Percentiles rank a stretch among this genome's conserved stretches.
Evolutionary conservation across 1,140 invertebrate genomes (phyloP).

Genomic region (Copidosoma floridanum): DNA sequence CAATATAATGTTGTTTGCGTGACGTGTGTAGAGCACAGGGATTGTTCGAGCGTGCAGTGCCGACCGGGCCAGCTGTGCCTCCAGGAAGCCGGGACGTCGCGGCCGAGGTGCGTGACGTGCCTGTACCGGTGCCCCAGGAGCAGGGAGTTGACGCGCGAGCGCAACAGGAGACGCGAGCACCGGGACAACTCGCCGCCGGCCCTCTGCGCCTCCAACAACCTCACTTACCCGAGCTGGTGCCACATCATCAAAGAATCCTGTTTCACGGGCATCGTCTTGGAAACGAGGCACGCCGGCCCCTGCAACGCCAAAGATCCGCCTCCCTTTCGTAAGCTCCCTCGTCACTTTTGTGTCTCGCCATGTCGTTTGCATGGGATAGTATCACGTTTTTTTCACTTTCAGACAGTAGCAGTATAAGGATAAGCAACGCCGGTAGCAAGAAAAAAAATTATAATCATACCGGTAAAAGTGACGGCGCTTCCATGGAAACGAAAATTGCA

Average conservation of each 20-base stretch:
- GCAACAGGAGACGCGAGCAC: conserved; percentile 53
- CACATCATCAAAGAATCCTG: conserved; percentile 83
- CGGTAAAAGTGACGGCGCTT: no score
- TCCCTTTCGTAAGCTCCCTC: conserved; percentile 41
- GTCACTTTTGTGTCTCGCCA: no score
- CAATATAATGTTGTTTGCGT: neutral
- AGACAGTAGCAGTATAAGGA: neutral
- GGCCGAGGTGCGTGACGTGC: conserved; percentile 77
- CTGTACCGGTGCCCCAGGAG: conserved; percentile 59
- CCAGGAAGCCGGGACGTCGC: conserved; percentile 66
- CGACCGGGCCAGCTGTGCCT: conserved; percentile 74
- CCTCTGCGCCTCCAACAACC: conserved; percentile 80
- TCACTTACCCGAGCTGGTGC: conserved; percentile 84
- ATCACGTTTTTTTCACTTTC: neutral
- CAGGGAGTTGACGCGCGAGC: conserved; percentile 47
- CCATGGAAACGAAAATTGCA: no score
- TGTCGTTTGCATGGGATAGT: no score
- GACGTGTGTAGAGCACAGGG: conserved; percentile 63
- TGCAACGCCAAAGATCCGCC: conserved; percentile 57
- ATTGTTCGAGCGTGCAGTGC: conserved; percentile 74
- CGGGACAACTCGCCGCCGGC: conserved; percentile 48
- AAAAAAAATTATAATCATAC: no score
- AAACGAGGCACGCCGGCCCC: conserved; percentile 71
- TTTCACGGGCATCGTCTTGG: conserved; percentile 73
- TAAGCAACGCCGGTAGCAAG: neutral